Evolutionary conservation across 2,888 invertebrate species (phyloP).

Genomic region (Nysson spinosus): DNA sequence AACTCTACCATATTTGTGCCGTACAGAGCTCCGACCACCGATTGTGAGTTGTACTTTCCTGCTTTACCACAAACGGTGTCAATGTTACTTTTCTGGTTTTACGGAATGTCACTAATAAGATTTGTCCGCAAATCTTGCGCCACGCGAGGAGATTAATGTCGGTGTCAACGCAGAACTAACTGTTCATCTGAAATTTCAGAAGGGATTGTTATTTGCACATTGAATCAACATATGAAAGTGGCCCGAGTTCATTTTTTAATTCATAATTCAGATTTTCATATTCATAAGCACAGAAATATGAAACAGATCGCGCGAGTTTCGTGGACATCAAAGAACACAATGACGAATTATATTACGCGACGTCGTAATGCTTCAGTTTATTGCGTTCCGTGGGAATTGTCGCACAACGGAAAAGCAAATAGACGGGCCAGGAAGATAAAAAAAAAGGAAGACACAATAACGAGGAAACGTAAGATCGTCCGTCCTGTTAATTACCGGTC

Average conservation of each 20-base stretch:
- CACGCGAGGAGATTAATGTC: too few species aligned
- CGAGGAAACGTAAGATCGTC: constrained; percentile 45
- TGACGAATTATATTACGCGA: constrained; percentile 36
- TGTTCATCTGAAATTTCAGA: too few species aligned
- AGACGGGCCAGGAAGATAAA: constrained; percentile 5
- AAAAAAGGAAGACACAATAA: constrained; percentile 46
- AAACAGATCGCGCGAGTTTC: too few species aligned
- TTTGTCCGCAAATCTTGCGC: background rate
- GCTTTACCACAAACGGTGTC: constrained; percentile 14
- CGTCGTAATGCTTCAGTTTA: constrained; percentile 19
- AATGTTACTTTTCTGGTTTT: constrained; percentile 11
- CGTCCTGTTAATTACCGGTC: constrained; percentile 40
- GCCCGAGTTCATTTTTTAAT: too few species aligned
- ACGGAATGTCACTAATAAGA: background rate
- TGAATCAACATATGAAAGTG: too few species aligned
- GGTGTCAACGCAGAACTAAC: too few species aligned
- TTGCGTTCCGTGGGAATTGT: constrained; percentile 36
- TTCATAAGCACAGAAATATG: too few species aligned
- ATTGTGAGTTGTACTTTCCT: background rate
- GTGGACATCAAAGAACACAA: too few species aligned
- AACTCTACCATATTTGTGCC: constrained; percentile 4
- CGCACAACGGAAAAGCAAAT: constrained; percentile 24
- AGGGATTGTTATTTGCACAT: too few species aligned
- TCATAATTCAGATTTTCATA: too few species aligned
- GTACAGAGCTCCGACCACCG: background rate